Evolutionary conservation across 2,797 vertebrate species (phyloP).

Genomic region (Jordanella pulchra): DNA sequence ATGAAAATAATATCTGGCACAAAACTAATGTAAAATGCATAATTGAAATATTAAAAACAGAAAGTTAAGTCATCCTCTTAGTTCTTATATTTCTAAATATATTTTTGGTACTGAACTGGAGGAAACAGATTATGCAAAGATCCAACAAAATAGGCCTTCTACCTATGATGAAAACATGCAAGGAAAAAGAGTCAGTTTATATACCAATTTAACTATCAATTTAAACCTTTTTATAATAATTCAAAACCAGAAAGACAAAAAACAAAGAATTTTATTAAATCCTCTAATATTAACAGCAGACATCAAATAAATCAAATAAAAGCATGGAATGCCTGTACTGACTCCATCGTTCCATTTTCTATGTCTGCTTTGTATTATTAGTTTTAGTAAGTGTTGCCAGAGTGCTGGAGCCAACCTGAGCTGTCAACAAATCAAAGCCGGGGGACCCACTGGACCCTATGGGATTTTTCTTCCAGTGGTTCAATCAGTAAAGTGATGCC

Average conservation of each 20-base stretch:
- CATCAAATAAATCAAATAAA: background rate
- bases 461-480: conserved; percentile 1
- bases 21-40: background rate
- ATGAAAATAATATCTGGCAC: background rate
- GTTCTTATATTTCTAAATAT: background rate
- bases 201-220: background rate
- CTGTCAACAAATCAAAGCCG: background rate
- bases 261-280: background rate
- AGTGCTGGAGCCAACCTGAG: background rate
- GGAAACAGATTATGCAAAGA: background rate
- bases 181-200: background rate
- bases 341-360: background rate
- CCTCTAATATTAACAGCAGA: background rate
- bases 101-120: background rate
- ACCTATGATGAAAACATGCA: background rate
- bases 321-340: background rate
- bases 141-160: background rate
- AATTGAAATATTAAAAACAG: background rate
- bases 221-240: background rate
- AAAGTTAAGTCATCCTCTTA: background rate
- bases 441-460: background rate
- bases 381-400: no score
- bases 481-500: background rate
- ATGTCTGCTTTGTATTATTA: background rate
- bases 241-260: background rate